Evolutionary conservation across 2,888 invertebrate genomes (phyloP).

Genomic region (Orthosia incerta): DNA sequence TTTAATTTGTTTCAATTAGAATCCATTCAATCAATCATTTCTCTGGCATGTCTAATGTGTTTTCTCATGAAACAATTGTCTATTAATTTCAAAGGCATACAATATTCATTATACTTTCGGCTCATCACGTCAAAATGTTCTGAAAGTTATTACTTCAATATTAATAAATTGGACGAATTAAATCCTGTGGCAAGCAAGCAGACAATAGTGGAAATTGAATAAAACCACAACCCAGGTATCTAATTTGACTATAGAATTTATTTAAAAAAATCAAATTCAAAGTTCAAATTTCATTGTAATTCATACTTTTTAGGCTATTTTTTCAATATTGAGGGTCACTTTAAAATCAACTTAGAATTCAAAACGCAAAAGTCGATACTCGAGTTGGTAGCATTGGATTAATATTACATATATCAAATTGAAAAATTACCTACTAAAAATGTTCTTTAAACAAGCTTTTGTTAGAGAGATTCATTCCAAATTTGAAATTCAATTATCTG

Average conservation of each 20-base stretch:
- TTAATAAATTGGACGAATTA: conserved; percentile 20
- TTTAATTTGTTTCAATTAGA: neutral
- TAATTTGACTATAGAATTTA: conserved; percentile 28
- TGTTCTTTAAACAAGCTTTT: conserved; percentile 33
- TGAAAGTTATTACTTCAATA: no score
- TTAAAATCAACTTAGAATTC: no score
- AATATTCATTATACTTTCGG: neutral
- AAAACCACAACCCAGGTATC: conserved; percentile 29
- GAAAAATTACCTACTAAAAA: conserved; percentile 1
- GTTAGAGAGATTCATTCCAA: conserved; percentile 19
- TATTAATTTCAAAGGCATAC: neutral
- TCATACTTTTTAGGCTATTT: no score
- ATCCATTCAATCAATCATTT: conserved; percentile 7
- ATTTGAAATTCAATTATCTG: conserved; percentile 42
- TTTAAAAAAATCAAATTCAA: no score
- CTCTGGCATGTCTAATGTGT: neutral
- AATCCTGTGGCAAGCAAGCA: conserved; percentile 16
- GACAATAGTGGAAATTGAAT: conserved; percentile 45
- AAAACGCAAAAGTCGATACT: no score
- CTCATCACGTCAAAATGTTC: conserved; percentile 11
- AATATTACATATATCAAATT: no score
- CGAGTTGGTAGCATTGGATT: no score
- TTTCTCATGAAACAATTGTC: neutral
- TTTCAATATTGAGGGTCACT: no score
- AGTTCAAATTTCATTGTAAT: no score